Base-by-base conservation (phyloP, 2,888 invertebrate species). In the Agonopterix alstromeriana region DNA sequence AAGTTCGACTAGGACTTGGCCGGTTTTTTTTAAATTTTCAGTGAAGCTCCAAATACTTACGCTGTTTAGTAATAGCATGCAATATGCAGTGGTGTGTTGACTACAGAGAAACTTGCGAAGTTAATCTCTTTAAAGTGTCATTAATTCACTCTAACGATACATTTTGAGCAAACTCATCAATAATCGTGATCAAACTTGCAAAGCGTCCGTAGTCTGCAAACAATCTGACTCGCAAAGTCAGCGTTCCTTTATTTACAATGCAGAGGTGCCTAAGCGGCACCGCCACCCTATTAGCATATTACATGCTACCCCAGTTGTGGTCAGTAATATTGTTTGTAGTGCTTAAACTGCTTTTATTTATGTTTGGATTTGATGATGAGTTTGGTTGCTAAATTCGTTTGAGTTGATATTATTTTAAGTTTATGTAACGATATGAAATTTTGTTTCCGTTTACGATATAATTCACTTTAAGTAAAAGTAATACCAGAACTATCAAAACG, bases 151-250 rank as follows among this genome's bases (percentile, higher is more conserved):
- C 35, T 2, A 42, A 42, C 10, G 45, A 36, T 12, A 46, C 35
- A 42, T 27, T 46, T 14, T 11, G 8, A 52, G 54, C 57, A 50
- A 61, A 51, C 65, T 67, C 67, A 72, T 73, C 70, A 66, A 67
- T 71, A 65, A 64, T 54, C 61, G 55, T 57, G 61, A 65, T 61
- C 60, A 67, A 70, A 72, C 66, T 67, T 63, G 61, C 63, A 57
- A 61, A 60, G 57, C 56, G 58, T 35, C 43, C 27, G 5, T 43
- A 36, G 36, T 45, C 14, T 9, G 45, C 53, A 56, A 65, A 59
- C 63, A 57, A 61, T 61, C 57, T 61, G 48, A 51, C 58, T 60
- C 49, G 50, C 59, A 52, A 53, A 65, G 62, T 62, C 56, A 40
- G 45, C 45, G 8, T 36, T 27, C 45, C 40, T 48, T 35, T 50